phyloP scores from a whole-genome alignment of 2,888 invertebrate genomes.

The Callyntrura sp. region DNA sequence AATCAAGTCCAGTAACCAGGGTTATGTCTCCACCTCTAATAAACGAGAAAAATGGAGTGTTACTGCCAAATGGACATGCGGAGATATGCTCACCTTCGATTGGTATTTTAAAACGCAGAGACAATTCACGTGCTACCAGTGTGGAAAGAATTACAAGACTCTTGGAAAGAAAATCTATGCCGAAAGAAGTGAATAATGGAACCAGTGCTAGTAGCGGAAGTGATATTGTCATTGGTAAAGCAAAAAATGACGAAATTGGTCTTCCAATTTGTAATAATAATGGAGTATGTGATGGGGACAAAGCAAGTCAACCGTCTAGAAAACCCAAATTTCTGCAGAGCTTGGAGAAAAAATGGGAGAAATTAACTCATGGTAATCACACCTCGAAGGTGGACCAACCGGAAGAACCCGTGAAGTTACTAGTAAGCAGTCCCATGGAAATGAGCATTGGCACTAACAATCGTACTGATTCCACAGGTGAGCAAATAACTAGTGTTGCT shows the following conservation, averaged over 20 bases:
- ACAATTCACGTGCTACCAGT: conserved; percentile 80
- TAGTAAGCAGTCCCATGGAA: background rate
- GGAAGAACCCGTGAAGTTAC: background rate
- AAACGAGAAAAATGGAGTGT: background rate
- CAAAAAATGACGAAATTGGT: background rate
- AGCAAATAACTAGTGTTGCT: background rate
- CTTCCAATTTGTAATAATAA: too few relatives aligned
- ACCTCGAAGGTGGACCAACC: background rate
- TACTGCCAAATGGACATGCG: background rate
- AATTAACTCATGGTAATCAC: conserved; percentile 85
- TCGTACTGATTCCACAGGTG: too few relatives aligned
- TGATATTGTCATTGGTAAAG: background rate
- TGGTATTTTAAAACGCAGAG: conserved; percentile 50
- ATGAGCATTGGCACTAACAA: background rate
- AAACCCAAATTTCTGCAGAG: conserved; percentile 89
- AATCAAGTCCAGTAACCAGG: conserved; percentile 68
- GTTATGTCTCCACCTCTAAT: conserved; percentile 70
- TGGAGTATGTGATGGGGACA: too few relatives aligned
- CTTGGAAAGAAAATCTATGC: conserved; percentile 80
- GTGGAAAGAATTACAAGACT: conserved; percentile 82
- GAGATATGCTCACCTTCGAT: background rate
- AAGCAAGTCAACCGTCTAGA: conserved; percentile 36
- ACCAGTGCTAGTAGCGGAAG: background rate
- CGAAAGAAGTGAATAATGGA: conserved; percentile 66
- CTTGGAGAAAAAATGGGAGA: conserved; percentile 90